These are phyloP conservation scores for Pachypeltis micranthus DNA, from an alignment of 1,140 invertebrate species.

Conservation along the genomic window DNA sequence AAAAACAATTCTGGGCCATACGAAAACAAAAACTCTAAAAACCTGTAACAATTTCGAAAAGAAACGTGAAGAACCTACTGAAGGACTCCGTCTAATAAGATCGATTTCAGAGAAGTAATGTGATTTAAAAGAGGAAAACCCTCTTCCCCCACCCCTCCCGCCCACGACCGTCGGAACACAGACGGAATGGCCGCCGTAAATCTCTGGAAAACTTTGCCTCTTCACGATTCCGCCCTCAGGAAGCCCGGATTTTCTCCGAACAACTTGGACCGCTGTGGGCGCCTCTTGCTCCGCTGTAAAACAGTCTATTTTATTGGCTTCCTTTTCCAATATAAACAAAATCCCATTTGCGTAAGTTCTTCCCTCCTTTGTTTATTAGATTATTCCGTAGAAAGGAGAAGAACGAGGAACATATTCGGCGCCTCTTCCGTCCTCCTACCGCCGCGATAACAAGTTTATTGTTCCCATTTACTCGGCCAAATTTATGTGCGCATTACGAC, in stretches of 20 bases:
- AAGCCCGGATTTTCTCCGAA: not conserved
- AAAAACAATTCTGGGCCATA: no score
- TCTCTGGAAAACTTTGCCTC: not conserved
- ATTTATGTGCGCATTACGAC: not conserved
- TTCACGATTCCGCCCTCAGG: not conserved
- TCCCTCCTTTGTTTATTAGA: constrained; percentile 1
- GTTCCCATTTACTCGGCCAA: not conserved
- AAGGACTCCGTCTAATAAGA: no score
- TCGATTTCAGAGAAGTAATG: not conserved
- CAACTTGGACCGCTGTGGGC: not conserved
- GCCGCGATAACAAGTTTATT: not conserved
- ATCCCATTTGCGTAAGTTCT: constrained; percentile 10
- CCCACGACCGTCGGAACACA: no score
- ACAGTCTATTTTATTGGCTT: constrained; percentile 1
- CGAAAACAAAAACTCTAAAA: no score
- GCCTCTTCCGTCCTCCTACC: not conserved
- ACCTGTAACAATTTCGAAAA: no score
- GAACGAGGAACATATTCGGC: not conserved
- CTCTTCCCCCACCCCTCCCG: no score
- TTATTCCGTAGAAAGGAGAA: not conserved
- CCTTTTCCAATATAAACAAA: constrained; percentile 10
- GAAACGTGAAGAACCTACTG: no score
- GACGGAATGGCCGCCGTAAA: not conserved
- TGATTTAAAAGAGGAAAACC: constrained; percentile 1
- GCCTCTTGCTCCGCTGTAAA: not conserved